phyloP scores from a whole-genome alignment of 2,797 vertebrate species.

The Gorsachius magnificus region DNA sequence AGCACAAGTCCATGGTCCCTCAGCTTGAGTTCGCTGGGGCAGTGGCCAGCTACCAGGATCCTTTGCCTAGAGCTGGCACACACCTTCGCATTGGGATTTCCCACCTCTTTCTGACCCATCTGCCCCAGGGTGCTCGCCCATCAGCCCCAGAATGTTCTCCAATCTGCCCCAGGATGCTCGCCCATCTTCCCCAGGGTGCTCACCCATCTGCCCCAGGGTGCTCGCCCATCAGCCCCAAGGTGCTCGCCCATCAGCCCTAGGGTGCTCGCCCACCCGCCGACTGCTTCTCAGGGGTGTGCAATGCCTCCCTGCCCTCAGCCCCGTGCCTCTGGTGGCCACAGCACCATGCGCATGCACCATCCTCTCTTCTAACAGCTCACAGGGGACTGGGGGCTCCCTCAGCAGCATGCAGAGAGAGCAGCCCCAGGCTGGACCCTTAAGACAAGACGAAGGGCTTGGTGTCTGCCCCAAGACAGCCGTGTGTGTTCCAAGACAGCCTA shows the following conservation, averaged over 20 bases:
- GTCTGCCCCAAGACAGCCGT: neutral
- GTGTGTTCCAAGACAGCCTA: accelerated
- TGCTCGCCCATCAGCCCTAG: no score
- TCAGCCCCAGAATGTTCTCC: no score
- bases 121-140: no score
- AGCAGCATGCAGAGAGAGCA: neutral
- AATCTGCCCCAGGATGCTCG: no score
- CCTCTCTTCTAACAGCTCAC: neutral
- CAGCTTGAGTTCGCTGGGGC: neutral
- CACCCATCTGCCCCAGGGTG: no score
- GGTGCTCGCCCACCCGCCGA: neutral
- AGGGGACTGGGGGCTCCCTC: neutral
- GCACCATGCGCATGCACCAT: accelerated
- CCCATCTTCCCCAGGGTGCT: no score
- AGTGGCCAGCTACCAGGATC: neutral
- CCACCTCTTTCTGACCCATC: accelerated
- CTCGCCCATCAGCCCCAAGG: no score
- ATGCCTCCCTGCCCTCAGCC: neutral
- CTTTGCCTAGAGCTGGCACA: neutral
- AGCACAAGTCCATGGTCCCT: neutral
- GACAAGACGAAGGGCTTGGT: neutral
- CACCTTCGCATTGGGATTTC: neutral
- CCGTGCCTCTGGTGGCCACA: neutral
- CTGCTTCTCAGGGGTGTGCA: neutral
- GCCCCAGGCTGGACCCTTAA: neutral